Evolutionary conservation across 2,888 invertebrate genomes (phyloP), one percentile per base, ranked within the genome.

Genomic region (Cephus nigrinus): DNA sequence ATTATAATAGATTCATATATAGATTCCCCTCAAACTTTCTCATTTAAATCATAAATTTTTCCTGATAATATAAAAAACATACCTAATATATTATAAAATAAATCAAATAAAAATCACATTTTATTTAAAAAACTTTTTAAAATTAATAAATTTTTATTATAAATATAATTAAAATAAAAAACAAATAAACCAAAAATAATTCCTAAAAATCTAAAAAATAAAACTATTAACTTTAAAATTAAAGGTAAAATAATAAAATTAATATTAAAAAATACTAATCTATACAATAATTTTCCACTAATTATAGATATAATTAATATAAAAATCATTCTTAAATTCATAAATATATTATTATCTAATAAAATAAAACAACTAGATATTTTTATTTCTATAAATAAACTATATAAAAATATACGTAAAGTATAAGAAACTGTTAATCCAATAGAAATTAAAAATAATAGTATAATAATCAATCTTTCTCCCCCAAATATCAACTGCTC

Each of bases 1-100:
- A 12, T 1, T 31, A 40, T 34, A 72, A 68, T 36, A 81, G 75
- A 76, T 73, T 80, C 71, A 76, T 92, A 92, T 9, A n/a, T 0
- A 31, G 30, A 69, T 12, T 69, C 69, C 9, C 30, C 12, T 0
- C 0, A 69, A 0, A 69, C 0, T 30, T 69, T 32, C 0, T 69
- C 69, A 92, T 92, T 92, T 91, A 89, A 92, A 92, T 79, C 92
- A 91, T 92, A 87, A 81, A 81, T 40, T 82, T 40, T 40, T 1
- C 15, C 40, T 15, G 36, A 40, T 0, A 40, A 15, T 4, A 0
- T 4, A 40, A 15, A 15, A 40, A 40, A 15, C 1, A 1, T 3
- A 1, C 36, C 15, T 15, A 40, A 40, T 40, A 12, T 12, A 40
- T 15, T 40, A 40, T 1, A 40, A 40, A 40, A 40, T 15, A 40